Conservation (phyloP, 2,113 vertebrate genomes). For the Echinops telfairi region DNA sequence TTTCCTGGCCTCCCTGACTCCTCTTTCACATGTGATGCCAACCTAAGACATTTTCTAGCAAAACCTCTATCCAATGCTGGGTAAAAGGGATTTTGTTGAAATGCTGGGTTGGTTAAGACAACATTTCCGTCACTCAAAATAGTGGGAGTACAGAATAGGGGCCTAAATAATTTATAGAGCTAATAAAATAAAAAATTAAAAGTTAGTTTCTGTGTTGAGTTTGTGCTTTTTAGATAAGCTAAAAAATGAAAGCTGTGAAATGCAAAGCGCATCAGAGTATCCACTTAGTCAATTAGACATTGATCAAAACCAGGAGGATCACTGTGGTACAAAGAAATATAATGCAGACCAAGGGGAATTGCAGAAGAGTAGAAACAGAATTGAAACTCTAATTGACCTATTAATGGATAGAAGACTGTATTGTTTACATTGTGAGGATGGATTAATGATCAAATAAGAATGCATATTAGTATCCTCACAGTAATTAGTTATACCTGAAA, state of each 20-base stretch:
- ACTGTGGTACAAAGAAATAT: background rate
- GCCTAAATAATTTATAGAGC: background rate
- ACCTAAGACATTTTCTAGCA: background rate
- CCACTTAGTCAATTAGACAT: background rate
- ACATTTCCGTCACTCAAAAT: background rate
- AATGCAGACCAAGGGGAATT: background rate
- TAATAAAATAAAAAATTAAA: background rate
- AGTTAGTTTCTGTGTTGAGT: background rate
- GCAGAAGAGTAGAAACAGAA: background rate
- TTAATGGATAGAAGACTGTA: background rate
- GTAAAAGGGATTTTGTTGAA: background rate
- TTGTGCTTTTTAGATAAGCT: background rate
- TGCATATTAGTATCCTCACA: background rate
- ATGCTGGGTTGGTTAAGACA: background rate
- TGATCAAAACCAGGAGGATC: background rate
- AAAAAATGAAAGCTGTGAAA: background rate
- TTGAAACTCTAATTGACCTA: background rate
- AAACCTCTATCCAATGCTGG: too few species aligned
- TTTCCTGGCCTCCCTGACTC: background rate
- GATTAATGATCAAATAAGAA: conserved; percentile 28
- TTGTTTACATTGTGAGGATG: background rate
- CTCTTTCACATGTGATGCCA: background rate
- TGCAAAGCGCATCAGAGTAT: background rate
- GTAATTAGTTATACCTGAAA: conserved; percentile 18
- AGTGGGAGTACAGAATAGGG: background rate